These are phyloP conservation scores for Heliconius himera DNA, from an alignment of 1,140 invertebrate species.

Conservation along the genomic window DNA sequence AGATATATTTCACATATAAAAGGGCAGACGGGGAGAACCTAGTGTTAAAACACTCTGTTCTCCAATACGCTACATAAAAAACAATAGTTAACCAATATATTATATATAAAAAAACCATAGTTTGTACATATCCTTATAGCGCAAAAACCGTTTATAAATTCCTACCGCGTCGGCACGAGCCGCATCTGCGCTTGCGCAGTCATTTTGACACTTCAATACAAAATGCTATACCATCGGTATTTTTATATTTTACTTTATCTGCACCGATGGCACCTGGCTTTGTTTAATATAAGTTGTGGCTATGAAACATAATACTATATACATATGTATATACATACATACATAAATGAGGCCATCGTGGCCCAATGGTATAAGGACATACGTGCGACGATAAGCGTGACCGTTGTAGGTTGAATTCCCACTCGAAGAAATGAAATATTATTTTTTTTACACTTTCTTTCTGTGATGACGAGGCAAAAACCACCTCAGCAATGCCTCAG, in stretches of 20 bases:
- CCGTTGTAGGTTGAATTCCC: no score
- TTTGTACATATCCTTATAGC: constrained; percentile 35
- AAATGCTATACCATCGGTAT: constrained; percentile 31
- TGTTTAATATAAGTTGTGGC: background rate
- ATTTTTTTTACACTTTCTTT: no score
- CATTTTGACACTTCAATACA: constrained; percentile 44
- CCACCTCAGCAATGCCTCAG: no score
- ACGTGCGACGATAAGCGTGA: background rate
- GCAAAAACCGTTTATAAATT: constrained; percentile 40
- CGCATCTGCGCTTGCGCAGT: constrained; percentile 35
- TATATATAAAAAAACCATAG: constrained; percentile 23
- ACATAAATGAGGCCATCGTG: background rate
- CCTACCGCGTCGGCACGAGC: constrained; percentile 38
- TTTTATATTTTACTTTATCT: constrained; percentile 29
- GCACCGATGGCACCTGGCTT: constrained; percentile 14
- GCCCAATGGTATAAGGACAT: background rate
- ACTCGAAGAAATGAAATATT: no score
- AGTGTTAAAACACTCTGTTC: no score
- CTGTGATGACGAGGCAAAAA: no score
- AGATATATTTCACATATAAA: no score
- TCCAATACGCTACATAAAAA: no score
- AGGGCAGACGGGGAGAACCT: no score
- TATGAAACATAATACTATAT: background rate
- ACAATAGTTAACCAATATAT: background rate
- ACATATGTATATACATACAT: background rate